Evolutionary conservation across 2,113 vertebrate genomes (phyloP).

Genomic region (Terrapene triunguis): DNA sequence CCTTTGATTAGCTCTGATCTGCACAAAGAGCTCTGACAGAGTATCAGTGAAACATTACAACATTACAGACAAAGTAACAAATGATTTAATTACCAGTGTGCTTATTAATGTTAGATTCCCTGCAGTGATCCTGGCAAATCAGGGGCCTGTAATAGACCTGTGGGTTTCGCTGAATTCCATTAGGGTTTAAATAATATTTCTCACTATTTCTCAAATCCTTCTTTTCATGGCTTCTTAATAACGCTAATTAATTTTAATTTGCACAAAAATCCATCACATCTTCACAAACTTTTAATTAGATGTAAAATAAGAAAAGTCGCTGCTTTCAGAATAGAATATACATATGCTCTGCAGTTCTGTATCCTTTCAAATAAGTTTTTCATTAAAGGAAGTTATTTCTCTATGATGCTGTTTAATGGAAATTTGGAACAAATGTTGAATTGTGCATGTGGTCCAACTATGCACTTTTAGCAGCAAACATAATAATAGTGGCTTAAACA

Average conservation of each 20-base stretch:
- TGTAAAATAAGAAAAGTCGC: conserved; percentile 82
- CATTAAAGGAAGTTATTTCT: conserved; percentile 73
- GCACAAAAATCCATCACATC: conserved; percentile 83
- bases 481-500: conserved; percentile 76
- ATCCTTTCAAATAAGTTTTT: conserved; percentile 77
- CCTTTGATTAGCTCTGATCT: conserved; percentile 96
- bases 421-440: conserved; percentile 77
- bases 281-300: conserved; percentile 88
- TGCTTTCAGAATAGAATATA: conserved; percentile 76
- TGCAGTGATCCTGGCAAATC: conserved; percentile 89
- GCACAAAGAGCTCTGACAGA: conserved; percentile 88
- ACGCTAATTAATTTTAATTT: conserved; percentile 90
- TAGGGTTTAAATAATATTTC: conserved; percentile 91
- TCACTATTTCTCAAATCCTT: conserved; percentile 88
- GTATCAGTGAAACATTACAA: conserved; percentile 90
- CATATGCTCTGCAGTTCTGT: conserved; percentile 71
- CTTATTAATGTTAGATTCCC: conserved; percentile 90
- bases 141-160: conserved; percentile 87
- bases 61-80: conserved; percentile 88
- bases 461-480: conserved; percentile 75
- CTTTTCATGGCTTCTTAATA: conserved; percentile 87
- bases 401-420: conserved; percentile 74
- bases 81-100: conserved; percentile 92
- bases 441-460: conserved; percentile 69
- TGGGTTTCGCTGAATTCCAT: conserved; percentile 89